phyloP scores from a whole-genome alignment of 1,140 invertebrate species.

The Drosophila kikkawai region DNA sequence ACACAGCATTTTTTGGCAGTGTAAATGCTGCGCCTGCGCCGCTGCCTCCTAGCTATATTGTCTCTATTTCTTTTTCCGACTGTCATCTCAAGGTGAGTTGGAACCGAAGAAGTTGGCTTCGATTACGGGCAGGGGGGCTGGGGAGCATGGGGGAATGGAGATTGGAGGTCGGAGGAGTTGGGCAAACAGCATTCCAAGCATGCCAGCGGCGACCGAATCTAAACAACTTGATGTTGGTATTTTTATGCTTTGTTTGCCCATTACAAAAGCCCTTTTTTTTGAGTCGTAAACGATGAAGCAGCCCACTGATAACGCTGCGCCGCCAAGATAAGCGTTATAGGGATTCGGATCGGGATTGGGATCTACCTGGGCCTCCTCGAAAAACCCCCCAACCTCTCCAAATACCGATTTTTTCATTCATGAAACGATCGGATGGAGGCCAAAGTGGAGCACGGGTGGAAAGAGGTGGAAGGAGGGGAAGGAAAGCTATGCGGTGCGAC shows the following conservation, averaged over 20 bases:
- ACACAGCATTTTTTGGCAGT: conserved; percentile 1
- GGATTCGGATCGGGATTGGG: not conserved
- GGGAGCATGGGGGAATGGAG: not conserved
- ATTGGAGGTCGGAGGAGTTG: conserved; percentile 18
- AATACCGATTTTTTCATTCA: conserved; percentile 47
- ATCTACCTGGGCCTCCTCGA: conserved; percentile 22
- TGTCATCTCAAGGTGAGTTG: conserved; percentile 47
- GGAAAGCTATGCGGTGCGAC: conserved; percentile 59
- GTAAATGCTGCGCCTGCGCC: conserved; percentile 27
- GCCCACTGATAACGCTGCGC: conserved; percentile 30
- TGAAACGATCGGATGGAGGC: conserved; percentile 40
- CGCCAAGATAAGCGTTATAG: conserved; percentile 29
- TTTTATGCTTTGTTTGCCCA: conserved; percentile 74
- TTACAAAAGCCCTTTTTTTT: conserved; percentile 66
- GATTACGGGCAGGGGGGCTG: not conserved
- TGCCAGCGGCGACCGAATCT: conserved; percentile 60
- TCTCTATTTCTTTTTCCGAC: conserved; percentile 44
- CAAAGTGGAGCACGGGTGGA: conserved; percentile 67
- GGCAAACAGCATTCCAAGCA: conserved; percentile 69
- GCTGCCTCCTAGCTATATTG: conserved; percentile 13
- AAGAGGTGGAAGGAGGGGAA: conserved; percentile 5
- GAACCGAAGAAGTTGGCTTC: conserved; percentile 13
- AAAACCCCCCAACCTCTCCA: not conserved
- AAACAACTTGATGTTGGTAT: conserved; percentile 71
- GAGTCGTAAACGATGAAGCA: conserved; percentile 30